These are phyloP conservation scores for Lutjanus argentimaculatus DNA, from an alignment of 2,797 vertebrate species.

Conservation along the genomic window DNA sequence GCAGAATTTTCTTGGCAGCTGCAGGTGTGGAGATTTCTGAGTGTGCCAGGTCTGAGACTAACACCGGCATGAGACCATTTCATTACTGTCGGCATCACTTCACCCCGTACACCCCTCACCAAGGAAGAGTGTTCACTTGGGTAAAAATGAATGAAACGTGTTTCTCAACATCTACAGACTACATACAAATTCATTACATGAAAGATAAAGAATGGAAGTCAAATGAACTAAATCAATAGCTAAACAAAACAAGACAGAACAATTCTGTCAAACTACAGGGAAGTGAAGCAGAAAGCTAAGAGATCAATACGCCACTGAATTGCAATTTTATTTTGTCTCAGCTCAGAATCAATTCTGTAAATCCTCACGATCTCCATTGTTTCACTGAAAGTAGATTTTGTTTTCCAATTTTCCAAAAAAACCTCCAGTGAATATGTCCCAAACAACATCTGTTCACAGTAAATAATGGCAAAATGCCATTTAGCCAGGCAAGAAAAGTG, in stretches of 20 bases:
- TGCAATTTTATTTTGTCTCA: conserved; percentile 5
- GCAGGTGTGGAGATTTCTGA: background rate
- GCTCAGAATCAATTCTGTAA: conserved; percentile 28
- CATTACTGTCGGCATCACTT: background rate
- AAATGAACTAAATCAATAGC: background rate
- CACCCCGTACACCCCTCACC: background rate
- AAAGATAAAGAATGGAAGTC: background rate
- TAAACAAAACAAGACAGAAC: background rate
- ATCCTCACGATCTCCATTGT: conserved; percentile 12
- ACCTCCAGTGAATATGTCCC: background rate
- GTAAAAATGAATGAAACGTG: background rate
- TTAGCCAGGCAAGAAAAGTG: background rate
- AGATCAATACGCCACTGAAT: conserved; percentile 19
- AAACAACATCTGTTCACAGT: background rate
- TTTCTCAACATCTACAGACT: background rate
- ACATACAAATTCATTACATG: background rate
- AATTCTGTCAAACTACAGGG: background rate
- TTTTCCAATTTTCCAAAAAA: conserved; percentile 13
- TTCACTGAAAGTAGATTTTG: conserved; percentile 10
- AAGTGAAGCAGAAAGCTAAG: conserved; percentile 9
- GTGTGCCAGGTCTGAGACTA: too few species aligned
- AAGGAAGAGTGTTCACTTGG: background rate
- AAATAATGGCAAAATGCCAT: background rate
- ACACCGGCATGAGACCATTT: background rate
- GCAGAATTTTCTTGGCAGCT: conserved; percentile 7